phyloP scores from a whole-genome alignment of 2,888 invertebrate species.

The Drosophila emarginata region DNA sequence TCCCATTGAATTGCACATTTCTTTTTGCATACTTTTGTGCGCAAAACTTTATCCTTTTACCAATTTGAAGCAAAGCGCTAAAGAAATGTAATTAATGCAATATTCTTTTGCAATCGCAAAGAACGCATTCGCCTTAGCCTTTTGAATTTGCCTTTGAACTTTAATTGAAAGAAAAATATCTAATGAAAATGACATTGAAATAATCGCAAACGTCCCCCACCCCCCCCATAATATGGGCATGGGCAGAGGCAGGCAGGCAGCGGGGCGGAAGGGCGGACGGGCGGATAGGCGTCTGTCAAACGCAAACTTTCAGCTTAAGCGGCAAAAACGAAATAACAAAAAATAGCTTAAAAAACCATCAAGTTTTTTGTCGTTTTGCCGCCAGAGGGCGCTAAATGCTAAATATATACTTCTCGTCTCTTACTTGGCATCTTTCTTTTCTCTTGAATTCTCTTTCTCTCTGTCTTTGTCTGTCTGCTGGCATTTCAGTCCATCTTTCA shows the following conservation, averaged over 20 bases:
- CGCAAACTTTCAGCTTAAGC: slow-evolving; percentile 51
- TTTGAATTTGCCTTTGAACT: slow-evolving; percentile 29
- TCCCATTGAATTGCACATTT: neutral
- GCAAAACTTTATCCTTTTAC: slow-evolving; percentile 15
- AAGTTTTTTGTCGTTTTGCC: slow-evolving; percentile 44
- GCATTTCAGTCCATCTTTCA: too few relatives aligned
- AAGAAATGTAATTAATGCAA: slow-evolving; percentile 48
- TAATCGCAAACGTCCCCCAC: slow-evolving; percentile 51
- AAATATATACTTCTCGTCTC: slow-evolving; percentile 33
- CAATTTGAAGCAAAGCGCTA: slow-evolving; percentile 35
- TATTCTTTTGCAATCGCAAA: slow-evolving; percentile 22
- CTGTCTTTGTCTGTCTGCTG: slow-evolving; percentile 1
- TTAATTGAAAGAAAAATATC: slow-evolving; percentile 46
- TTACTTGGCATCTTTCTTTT: slow-evolving; percentile 5
- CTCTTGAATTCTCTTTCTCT: neutral
- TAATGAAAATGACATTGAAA: slow-evolving; percentile 52
- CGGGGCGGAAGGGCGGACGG: neutral
- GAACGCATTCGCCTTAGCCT: neutral
- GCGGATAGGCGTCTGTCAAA: slow-evolving; percentile 57
- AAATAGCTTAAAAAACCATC: slow-evolving; percentile 39
- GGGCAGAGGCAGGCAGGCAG: slow-evolving; percentile 3
- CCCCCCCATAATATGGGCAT: slow-evolving; percentile 21
- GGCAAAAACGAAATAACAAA: neutral
- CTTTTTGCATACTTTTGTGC: neutral
- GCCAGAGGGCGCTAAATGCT: slow-evolving; percentile 50